These are phyloP conservation scores for Stichopus horrens DNA, from an alignment of 53 echinoderm and acorn worm species.

Conservation along the genomic window DNA sequence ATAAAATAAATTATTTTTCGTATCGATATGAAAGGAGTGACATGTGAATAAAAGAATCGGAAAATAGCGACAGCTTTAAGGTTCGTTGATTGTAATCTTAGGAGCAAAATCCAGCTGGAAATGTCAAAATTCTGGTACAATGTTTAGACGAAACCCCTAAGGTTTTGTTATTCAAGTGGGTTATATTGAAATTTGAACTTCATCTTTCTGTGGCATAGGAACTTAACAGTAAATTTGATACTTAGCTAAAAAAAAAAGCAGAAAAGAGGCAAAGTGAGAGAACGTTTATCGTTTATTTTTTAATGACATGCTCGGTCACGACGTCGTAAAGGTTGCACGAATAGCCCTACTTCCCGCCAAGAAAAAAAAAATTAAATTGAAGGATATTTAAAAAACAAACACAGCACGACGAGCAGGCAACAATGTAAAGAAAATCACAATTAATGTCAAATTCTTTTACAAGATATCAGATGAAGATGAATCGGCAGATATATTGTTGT, in stretches of 20 bases:
- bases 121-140: conserved; percentile 15
- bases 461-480: no score
- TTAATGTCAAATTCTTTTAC: no score
- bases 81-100: conserved; percentile 29
- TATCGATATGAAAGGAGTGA: background rate
- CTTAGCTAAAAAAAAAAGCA: background rate
- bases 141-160: conserved; percentile 1
- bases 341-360: background rate
- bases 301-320: background rate
- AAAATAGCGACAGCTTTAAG: conserved; percentile 5
- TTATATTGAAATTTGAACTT: conserved; percentile 32
- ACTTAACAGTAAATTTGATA: background rate
- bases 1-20: no score
- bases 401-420: background rate
- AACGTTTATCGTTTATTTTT: background rate
- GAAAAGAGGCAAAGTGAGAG: background rate
- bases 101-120: background rate
- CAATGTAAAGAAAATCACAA: background rate
- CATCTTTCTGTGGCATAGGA: background rate
- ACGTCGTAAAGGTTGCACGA: background rate
- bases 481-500: no score
- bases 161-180: conserved; percentile 10
- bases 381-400: background rate
- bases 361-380: background rate
- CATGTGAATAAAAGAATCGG: background rate